These are phyloP conservation scores for Himalopsyche tibetana DNA, from an alignment of 2,888 invertebrate species.

Conservation along the genomic window DNA sequence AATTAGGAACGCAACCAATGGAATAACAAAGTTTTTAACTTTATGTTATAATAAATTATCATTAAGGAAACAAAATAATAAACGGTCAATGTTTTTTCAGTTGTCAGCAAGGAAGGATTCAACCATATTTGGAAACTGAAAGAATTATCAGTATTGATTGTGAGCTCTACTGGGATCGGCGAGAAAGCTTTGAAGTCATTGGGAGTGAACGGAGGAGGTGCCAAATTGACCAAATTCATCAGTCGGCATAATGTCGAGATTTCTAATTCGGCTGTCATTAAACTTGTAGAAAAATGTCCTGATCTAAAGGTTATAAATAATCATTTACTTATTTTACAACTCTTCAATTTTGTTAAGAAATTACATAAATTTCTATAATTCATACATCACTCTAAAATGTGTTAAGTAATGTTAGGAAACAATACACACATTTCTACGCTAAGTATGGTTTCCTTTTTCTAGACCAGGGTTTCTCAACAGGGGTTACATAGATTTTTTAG, in stretches of 20 bases:
- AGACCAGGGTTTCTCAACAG: too few relatives aligned
- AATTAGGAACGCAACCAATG: too few relatives aligned
- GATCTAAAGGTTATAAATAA: slow-evolving; percentile 46
- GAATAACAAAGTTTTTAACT: too few relatives aligned
- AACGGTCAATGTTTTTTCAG: slow-evolving; percentile 39
- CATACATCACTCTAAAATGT: too few relatives aligned
- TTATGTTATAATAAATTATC: too few relatives aligned
- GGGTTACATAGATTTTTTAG: too few relatives aligned
- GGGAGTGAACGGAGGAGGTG: slow-evolving; percentile 48
- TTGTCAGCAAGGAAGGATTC: slow-evolving; percentile 53
- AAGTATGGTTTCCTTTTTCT: too few relatives aligned
- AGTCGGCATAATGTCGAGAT: slow-evolving; percentile 52
- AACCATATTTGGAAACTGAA: slow-evolving; percentile 56
- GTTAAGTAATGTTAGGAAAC: too few relatives aligned
- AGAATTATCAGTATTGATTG: slow-evolving; percentile 53
- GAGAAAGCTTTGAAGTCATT: slow-evolving; percentile 49
- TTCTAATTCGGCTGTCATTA: slow-evolving; percentile 48
- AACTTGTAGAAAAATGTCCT: slow-evolving; percentile 55
- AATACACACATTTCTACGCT: too few relatives aligned
- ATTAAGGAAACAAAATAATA: not conserved
- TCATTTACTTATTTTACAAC: not conserved
- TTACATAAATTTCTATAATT: too few relatives aligned
- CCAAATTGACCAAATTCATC: slow-evolving; percentile 51
- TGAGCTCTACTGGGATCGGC: slow-evolving; percentile 47
- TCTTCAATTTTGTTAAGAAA: not conserved